These are phyloP conservation scores for Eurytoma californica DNA, from an alignment of 2,888 invertebrate genomes.

Conservation along the genomic window DNA sequence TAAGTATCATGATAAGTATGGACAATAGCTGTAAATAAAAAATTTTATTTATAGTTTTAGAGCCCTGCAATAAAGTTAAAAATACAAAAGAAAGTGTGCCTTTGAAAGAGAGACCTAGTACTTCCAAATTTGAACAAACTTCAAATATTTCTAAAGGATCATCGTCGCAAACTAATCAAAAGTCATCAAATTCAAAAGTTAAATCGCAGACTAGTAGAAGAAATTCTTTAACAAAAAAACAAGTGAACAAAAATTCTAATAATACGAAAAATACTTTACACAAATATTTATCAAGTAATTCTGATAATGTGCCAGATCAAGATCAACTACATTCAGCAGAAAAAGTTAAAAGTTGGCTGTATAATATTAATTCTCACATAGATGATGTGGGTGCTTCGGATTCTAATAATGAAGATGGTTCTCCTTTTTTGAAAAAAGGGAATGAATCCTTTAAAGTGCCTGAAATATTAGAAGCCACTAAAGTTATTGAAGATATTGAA, in stretches of 20 bases:
- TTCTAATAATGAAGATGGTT: background rate
- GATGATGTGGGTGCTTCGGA: background rate
- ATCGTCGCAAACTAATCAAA: constrained; percentile 1
- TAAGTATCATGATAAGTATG: constrained; percentile 55
- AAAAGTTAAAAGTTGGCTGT: constrained; percentile 51
- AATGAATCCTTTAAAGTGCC: background rate
- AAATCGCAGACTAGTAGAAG: background rate
- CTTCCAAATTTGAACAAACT: constrained; percentile 20
- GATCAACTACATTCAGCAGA: constrained; percentile 21
- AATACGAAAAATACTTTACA: constrained; percentile 31
- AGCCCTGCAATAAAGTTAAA: constrained; percentile 10
- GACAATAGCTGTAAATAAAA: background rate
- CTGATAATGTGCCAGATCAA: constrained; percentile 13
- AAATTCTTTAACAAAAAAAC: background rate
- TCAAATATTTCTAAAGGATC: constrained; percentile 16
- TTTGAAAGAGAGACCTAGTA: background rate
- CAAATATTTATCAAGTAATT: constrained; percentile 28
- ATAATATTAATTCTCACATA: constrained; percentile 2
- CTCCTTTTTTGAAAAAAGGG: background rate
- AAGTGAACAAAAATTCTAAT: constrained; percentile 4
- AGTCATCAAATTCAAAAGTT: constrained; percentile 13
- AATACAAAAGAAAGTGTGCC: constrained; percentile 47
- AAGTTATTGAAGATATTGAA: background rate
- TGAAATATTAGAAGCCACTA: background rate
- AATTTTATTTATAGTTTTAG: constrained; percentile 36